phyloP scores from a whole-genome alignment of 1,140 invertebrate genomes.

The Penaeus japonicus region DNA sequence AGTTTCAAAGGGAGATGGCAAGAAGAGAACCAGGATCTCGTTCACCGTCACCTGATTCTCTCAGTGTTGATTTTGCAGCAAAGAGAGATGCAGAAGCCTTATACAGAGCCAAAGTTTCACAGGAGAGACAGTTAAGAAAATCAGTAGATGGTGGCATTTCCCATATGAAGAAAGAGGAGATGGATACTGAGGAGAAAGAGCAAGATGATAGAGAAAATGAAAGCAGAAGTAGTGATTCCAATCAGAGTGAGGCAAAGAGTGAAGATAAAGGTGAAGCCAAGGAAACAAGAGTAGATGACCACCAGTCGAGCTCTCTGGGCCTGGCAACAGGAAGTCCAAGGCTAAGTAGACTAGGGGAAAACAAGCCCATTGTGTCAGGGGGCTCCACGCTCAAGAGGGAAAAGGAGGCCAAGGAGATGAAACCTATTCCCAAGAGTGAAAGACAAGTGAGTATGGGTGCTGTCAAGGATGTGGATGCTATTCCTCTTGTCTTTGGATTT shows the following conservation, averaged over 20 bases:
- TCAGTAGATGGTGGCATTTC: conserved; percentile 6
- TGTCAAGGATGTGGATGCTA: conserved; percentile 54
- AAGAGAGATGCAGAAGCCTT: conserved; percentile 15
- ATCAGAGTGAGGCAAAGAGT: background rate
- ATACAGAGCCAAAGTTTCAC: background rate
- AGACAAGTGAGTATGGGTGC: conserved; percentile 45
- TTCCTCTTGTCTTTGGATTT: conserved; percentile 54
- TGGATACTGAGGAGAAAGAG: conserved; percentile 56
- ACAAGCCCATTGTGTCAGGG: conserved; percentile 48
- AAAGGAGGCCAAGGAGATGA: conserved; percentile 24
- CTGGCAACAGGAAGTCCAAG: conserved; percentile 28
- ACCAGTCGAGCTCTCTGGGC: background rate
- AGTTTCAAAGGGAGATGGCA: conserved; percentile 40
- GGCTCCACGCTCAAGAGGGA: conserved; percentile 48
- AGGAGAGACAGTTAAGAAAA: background rate
- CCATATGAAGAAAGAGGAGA: conserved; percentile 50
- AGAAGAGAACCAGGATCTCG: conserved; percentile 16
- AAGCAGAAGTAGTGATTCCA: conserved; percentile 23
- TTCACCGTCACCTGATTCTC: conserved; percentile 50
- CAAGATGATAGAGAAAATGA: conserved; percentile 51
- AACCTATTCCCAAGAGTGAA: conserved; percentile 17
- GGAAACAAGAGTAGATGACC: background rate
- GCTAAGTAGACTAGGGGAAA: conserved; percentile 27
- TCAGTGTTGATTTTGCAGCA: conserved; percentile 38
- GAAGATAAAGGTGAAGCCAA: background rate